These are phyloP conservation scores for Typhlichthys subterraneus DNA, from an alignment of 2,797 vertebrate genomes.

Conservation along the genomic window DNA sequence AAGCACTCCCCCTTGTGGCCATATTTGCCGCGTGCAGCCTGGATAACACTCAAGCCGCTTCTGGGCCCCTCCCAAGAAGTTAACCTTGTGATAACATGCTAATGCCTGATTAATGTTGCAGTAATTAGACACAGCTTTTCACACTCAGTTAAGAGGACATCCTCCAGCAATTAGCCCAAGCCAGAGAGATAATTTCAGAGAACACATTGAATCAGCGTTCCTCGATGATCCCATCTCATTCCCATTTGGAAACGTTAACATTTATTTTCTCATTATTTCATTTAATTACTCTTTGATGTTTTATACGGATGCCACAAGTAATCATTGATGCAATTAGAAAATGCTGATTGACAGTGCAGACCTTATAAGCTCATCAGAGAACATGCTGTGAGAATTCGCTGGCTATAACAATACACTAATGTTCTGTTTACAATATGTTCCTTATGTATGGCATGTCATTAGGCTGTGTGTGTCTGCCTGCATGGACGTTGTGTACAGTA, in stretches of 20 bases:
- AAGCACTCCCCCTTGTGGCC: constrained; percentile 81
- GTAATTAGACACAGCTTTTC: constrained; percentile 84
- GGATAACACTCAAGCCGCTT: constrained; percentile 72
- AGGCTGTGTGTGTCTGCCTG: not conserved
- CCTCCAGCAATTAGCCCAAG: constrained; percentile 80
- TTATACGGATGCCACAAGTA: constrained; percentile 73
- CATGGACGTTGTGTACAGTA: constrained; percentile 2
- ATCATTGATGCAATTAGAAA: constrained; percentile 77
- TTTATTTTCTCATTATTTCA: constrained; percentile 80
- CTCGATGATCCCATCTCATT: constrained; percentile 55
- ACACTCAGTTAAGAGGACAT: constrained; percentile 82
- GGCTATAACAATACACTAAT: constrained; percentile 53
- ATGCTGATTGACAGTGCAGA: constrained; percentile 71
- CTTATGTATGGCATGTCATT: constrained; percentile 35
- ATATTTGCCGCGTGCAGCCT: constrained; percentile 54
- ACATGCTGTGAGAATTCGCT: constrained; percentile 43
- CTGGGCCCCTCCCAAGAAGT: constrained; percentile 78
- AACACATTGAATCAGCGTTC: constrained; percentile 68
- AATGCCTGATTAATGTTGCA: constrained; percentile 82
- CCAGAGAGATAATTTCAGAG: constrained; percentile 76
- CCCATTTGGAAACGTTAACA: constrained; percentile 77
- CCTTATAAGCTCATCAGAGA: constrained; percentile 50
- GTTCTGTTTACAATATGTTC: constrained; percentile 45
- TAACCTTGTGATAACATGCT: constrained; percentile 83
- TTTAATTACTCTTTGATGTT: constrained; percentile 80